phyloP scores from a whole-genome alignment of 2,888 invertebrate species.

The Antitype chi region DNA sequence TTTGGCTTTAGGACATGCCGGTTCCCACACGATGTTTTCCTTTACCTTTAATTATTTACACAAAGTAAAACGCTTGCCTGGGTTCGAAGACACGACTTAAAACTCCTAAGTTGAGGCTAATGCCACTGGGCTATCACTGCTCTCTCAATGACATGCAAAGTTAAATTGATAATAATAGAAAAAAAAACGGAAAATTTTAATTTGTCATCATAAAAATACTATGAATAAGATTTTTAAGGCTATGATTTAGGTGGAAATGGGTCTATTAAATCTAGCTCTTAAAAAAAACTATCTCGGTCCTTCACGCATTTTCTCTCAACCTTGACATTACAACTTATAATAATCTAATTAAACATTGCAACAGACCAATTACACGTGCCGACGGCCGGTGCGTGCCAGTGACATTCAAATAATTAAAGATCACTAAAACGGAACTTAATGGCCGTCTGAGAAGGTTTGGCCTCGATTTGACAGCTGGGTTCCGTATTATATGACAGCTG shows the following conservation, averaged over 20 bases:
- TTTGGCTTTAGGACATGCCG: too few species aligned
- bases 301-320: conserved; percentile 35
- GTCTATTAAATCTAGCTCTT: too few species aligned
- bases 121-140: too few species aligned
- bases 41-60: neutral
- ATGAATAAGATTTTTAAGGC: neutral
- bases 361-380: conserved; percentile 51
- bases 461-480: conserved; percentile 49
- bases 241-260: neutral
- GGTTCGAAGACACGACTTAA: too few species aligned
- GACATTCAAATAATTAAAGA: conserved; percentile 67
- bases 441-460: conserved; percentile 30
- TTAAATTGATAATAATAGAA: neutral
- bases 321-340: conserved; percentile 41
- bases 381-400: conserved; percentile 61
- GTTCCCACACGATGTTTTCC: too few species aligned
- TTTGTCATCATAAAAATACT: neutral
- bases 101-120: too few species aligned
- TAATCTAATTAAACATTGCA: conserved; percentile 57
- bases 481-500: conserved; percentile 36
- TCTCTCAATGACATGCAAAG: neutral
- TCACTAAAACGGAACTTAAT: conserved; percentile 57
- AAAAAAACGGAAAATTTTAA: neutral
- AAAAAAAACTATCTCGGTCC: neutral
- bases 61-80: too few species aligned